These are phyloP conservation scores for Trichopria drosophilae DNA, from an alignment of 2,888 invertebrate genomes.

Conservation along the genomic window DNA sequence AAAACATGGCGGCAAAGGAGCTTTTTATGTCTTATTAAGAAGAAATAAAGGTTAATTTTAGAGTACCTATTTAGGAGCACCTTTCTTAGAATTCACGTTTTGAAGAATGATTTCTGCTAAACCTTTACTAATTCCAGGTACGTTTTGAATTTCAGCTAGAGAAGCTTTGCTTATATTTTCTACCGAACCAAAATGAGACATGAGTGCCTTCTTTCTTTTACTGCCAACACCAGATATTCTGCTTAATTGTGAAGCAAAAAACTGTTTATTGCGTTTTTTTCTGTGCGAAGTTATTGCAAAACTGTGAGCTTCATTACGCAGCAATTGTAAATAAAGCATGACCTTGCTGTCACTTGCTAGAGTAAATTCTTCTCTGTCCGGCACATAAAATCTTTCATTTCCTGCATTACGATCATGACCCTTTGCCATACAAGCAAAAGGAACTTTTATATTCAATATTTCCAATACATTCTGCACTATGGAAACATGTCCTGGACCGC, in stretches of 20 bases:
- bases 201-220: conserved; percentile 13
- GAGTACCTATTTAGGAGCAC: conserved; percentile 13
- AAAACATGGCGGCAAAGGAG: conserved; percentile 19
- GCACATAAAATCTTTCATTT: conserved; percentile 20
- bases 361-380: conserved; percentile 17
- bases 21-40: conserved; percentile 20
- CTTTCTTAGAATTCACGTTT: conserved; percentile 18
- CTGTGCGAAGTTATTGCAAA: conserved; percentile 20
- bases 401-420: conserved; percentile 21
- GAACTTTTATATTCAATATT: conserved; percentile 15
- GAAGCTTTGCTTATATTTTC: conserved; percentile 21
- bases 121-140: conserved; percentile 21
- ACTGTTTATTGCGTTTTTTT: conserved; percentile 18
- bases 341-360: conserved; percentile 15
- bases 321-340: conserved; percentile 20
- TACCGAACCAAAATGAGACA: conserved; percentile 17
- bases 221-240: conserved; percentile 20
- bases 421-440: conserved; percentile 21
- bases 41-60: too few relatives aligned
- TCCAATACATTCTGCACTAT: conserved; percentile 17
- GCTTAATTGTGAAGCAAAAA: conserved; percentile 15
- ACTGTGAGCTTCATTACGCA: conserved; percentile 19
- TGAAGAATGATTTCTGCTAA: conserved; percentile 20
- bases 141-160: conserved; percentile 20
- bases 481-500: conserved; percentile 18